Evolutionary conservation across 1,140 invertebrate species (phyloP), one percentile per base, ranked within the genome.

Genomic region (Drosophila tristis): DNA sequence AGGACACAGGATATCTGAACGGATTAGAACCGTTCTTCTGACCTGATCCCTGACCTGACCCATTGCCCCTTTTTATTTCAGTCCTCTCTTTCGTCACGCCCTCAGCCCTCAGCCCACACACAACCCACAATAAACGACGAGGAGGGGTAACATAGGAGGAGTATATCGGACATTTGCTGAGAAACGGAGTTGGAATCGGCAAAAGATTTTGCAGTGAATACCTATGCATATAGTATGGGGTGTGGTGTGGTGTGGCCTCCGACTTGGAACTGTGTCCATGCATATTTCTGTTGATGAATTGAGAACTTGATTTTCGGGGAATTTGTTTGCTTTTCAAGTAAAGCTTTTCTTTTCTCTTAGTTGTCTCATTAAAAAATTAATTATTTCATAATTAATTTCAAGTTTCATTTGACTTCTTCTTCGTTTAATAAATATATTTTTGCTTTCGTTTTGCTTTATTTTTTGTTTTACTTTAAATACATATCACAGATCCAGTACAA

Each of bases 401-500:
- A 73, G 72, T 74, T 67, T 77, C 61, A 51, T 63, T 80, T 85
- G 58, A 62, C 66, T 89, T 67, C 60, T 71, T 68, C 63, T 53
- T 68, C 68, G 50, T 63, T 78, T 49, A 53, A 78, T 49, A 70
- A 78, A 65, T 60, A 73, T 66, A 67, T 78, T 68, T 71, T 71
- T 75, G 43, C 55, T 78, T 62, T 68, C 44, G 76, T 67, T 71
- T 56, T 80, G 64, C 72, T 68, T 44, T 74, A 60, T 65, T 61
- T 66, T 62, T 25, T 84, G 62, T 68, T 75, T 63, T 70, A 72
- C 80, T 74, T 81, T 91, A 55, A 90, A 89, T 91, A 91, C 90
- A 91, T 91, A 91, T 91, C 90, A 91, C 90, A 91, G 90, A 91
- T 91, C 86, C 90, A 91, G 90, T 90, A 85, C 86, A 82, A 87